Evolutionary conservation across 2,888 invertebrate genomes (phyloP).

Genomic region (Lasioglossum morio): DNA sequence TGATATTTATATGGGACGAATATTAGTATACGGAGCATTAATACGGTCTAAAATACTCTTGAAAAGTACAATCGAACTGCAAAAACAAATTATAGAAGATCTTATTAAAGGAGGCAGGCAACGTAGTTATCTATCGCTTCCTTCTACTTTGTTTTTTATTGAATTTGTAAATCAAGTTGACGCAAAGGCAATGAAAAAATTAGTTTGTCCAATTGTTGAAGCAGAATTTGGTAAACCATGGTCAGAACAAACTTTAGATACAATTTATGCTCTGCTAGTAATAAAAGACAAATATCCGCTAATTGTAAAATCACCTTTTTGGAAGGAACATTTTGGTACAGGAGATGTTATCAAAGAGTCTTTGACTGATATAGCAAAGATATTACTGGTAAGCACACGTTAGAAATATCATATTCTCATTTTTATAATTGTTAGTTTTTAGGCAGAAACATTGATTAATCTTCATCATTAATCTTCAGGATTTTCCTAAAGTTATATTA

Average conservation of each 20-base stretch:
- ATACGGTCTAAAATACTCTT: slow-evolving; percentile 88
- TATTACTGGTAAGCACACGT: slow-evolving; percentile 87
- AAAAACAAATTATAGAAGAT: slow-evolving; percentile 84
- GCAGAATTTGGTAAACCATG: slow-evolving; percentile 88
- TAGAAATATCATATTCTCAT: neutral
- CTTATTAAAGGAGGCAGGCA: slow-evolving; percentile 87
- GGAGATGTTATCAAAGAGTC: slow-evolving; percentile 87
- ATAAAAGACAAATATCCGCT: slow-evolving; percentile 85
- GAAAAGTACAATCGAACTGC: slow-evolving; percentile 85
- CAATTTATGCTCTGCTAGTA: slow-evolving; percentile 87
- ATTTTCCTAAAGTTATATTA: slow-evolving; percentile 86
- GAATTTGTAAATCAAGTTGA: slow-evolving; percentile 87
- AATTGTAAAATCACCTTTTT: slow-evolving; percentile 85
- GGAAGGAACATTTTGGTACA: slow-evolving; percentile 87
- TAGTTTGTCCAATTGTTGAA: slow-evolving; percentile 88
- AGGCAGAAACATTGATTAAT: slow-evolving; percentile 17
- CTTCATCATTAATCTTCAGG: slow-evolving; percentile 84
- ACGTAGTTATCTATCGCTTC: slow-evolving; percentile 87
- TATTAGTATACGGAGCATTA: slow-evolving; percentile 89
- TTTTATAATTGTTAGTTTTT: slow-evolving; percentile 23
- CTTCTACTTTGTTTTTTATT: slow-evolving; percentile 87
- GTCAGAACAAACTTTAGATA: slow-evolving; percentile 88
- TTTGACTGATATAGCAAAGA: slow-evolving; percentile 86
- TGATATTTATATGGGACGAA: slow-evolving; percentile 90
- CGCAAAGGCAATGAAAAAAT: slow-evolving; percentile 85